Conservation (phyloP, 1,140 invertebrate species). For the Drosophila navojoa region DNA sequence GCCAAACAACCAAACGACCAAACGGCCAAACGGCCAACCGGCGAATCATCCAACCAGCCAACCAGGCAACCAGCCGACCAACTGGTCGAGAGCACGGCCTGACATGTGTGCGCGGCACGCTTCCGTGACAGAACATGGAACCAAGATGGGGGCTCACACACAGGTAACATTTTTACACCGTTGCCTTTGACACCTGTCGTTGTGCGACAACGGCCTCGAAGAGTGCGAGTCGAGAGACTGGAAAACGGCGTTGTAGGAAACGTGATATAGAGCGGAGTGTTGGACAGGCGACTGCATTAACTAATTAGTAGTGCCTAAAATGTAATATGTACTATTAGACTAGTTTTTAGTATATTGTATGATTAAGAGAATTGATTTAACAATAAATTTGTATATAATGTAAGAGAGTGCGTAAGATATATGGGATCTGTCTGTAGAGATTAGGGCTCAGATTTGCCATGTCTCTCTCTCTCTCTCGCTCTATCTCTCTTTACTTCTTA, state of each 20-base stretch:
- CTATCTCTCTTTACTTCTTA: too few species aligned
- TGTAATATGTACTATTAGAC: too few species aligned
- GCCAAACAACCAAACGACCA: constrained; percentile 13
- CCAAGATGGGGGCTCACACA: constrained; percentile 20
- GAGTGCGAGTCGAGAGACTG: neutral
- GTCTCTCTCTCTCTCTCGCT: too few species aligned
- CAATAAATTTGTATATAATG: too few species aligned
- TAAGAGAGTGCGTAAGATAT: too few species aligned
- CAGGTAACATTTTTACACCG: constrained; percentile 39
- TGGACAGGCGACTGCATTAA: too few species aligned
- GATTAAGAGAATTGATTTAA: too few species aligned
- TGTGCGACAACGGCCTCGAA: constrained; percentile 6
- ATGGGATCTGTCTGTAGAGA: too few species aligned
- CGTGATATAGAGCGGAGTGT: too few species aligned
- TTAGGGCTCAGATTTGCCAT: too few species aligned
- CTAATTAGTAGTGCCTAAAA: too few species aligned
- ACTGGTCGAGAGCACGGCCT: constrained; percentile 14
- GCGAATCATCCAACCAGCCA: constrained; percentile 17
- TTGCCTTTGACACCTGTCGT: constrained; percentile 50
- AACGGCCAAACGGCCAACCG: constrained; percentile 3
- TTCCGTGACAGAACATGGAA: constrained; percentile 73
- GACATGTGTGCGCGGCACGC: constrained; percentile 78
- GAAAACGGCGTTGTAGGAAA: neutral
- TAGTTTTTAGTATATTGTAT: too few species aligned
- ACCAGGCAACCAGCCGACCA: constrained; percentile 1